Base-by-base conservation (phyloP, 2,113 vertebrate genomes). In the Ictalurus furcatus region DNA sequence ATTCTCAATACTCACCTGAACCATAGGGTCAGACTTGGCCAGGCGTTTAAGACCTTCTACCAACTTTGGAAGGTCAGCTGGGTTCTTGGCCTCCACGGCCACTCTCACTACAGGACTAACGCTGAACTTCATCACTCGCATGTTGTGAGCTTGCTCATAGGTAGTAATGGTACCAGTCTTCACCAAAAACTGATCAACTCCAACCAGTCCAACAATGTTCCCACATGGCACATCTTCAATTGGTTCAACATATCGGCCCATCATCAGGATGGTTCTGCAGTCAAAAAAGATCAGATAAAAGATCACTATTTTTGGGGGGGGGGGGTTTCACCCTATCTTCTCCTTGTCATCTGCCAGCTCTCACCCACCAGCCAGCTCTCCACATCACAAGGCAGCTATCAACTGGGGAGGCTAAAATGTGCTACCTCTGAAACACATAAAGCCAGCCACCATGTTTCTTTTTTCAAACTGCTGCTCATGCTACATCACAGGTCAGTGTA, bases 201-300 rank as follows among this genome's bases (percentile, higher is more conserved):
- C 93, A 59, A 95, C 94, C 86, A 95, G 90, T 65, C 94, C 93
- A 37, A 94, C 93, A 61, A 94, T 94, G 91, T 94, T 95, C n/a
- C 93, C 94, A 61, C 94, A 95, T 87, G 94, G 94, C 58, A 95
- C 94, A 40, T 96, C 94, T 90, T 96, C 94, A 82, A 95, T 94
- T 88, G 93, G 94, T 88, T 95, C 94, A 73, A 94, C 91, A 23
- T 95, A 96, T 59, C 61, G 87, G 40, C 94, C 94, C 94, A 94
- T 95, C 94, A 95, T 95, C 88, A 96, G 92, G 89, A 96, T 93
- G 74, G 93, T 96, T 92, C 95, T 95, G 90, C 21, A 65, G 59
- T 59, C 23, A 71, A 40, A 82, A 48, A 19, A 69, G n/a, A 88
- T 80, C 4, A 28, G 19, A 17, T 81, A 25, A 40, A 56, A 58